Percentiles rank a stretch among this genome's conserved stretches.
Evolutionary conservation across 2,888 invertebrate genomes (phyloP).

Genomic region (Tineola bisselliella): DNA sequence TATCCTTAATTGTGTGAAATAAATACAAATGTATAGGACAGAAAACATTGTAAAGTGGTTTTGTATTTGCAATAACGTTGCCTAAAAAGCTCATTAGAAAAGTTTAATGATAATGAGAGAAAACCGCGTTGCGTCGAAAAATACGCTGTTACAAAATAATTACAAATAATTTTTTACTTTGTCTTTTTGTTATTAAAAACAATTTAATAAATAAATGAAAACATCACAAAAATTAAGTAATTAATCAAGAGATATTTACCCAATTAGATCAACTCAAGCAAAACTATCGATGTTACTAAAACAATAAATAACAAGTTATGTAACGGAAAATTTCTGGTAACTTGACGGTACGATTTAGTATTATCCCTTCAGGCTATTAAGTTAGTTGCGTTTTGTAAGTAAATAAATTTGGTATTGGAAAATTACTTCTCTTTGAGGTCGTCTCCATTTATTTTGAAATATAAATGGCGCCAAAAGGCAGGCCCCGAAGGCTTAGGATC

Average conservation of each 20-base stretch:
- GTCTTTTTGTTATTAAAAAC: too few relatives aligned
- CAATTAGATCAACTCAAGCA: too few relatives aligned
- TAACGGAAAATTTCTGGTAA: not conserved
- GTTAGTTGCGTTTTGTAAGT: not conserved
- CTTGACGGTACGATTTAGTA: slow-evolving; percentile 13
- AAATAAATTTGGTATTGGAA: slow-evolving; percentile 14
- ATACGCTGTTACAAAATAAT: too few relatives aligned
- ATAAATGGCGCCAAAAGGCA: slow-evolving; percentile 17
- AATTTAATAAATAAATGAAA: too few relatives aligned
- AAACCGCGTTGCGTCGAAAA: too few relatives aligned
- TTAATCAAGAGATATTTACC: too few relatives aligned
- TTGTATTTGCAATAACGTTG: too few relatives aligned
- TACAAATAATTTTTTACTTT: too few relatives aligned
- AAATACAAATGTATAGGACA: not conserved
- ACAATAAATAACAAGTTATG: not conserved
- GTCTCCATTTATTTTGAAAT: slow-evolving; percentile 23
- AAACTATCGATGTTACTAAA: too few relatives aligned
- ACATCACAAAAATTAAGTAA: too few relatives aligned
- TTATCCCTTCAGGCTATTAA: slow-evolving; percentile 16
- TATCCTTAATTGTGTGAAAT: not conserved
- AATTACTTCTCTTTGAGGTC: slow-evolving; percentile 25
- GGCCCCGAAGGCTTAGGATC: not conserved
- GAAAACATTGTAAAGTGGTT: not conserved
- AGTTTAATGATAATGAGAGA: too few relatives aligned
- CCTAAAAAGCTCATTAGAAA: too few relatives aligned